A percentile compares a stretch with the other conserved stretches of the same genome.
Evolutionary conservation across 2,888 invertebrate genomes (phyloP).

Genomic region (Volucella zonaria): DNA sequence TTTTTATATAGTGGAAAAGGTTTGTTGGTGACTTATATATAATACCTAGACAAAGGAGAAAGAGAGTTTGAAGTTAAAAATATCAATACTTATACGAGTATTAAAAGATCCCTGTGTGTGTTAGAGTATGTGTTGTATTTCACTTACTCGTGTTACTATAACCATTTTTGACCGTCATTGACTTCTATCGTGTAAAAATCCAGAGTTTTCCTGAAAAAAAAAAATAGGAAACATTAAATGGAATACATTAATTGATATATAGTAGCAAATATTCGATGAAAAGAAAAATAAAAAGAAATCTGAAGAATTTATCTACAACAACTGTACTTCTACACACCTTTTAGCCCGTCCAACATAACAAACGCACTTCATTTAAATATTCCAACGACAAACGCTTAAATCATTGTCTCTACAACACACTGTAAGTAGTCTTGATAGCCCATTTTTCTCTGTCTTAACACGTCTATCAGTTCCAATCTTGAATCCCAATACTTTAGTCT

Average conservation of each 20-base stretch:
- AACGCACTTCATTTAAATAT: slow-evolving; percentile 56
- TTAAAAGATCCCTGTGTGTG: no score
- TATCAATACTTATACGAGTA: no score
- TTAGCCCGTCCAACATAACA: slow-evolving; percentile 31
- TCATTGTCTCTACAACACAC: slow-evolving; percentile 33
- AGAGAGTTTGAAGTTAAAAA: no score
- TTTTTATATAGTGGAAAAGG: no score
- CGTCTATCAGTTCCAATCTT: slow-evolving; percentile 56
- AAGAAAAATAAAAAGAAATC: neutral
- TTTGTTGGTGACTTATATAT: no score
- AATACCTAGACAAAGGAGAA: no score
- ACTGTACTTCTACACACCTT: slow-evolving; percentile 42
- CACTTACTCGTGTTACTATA: slow-evolving; percentile 90
- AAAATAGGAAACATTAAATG: neutral
- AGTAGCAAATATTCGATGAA: neutral
- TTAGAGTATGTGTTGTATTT: slow-evolving; percentile 8
- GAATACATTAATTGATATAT: neutral
- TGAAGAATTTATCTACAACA: slow-evolving; percentile 20
- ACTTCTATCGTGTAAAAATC: slow-evolving; percentile 76
- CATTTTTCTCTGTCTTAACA: slow-evolving; percentile 22
- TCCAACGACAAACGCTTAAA: slow-evolving; percentile 60
- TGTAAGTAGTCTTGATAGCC: slow-evolving; percentile 37
- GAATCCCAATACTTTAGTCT: slow-evolving; percentile 27
- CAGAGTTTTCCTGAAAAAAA: slow-evolving; percentile 66
- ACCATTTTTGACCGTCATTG: slow-evolving; percentile 86